Evolutionary conservation across 30 jellyfish, hydroid and myxozoan genomes (phyloP).

Genomic region (Clytia hemisphaerica): DNA sequence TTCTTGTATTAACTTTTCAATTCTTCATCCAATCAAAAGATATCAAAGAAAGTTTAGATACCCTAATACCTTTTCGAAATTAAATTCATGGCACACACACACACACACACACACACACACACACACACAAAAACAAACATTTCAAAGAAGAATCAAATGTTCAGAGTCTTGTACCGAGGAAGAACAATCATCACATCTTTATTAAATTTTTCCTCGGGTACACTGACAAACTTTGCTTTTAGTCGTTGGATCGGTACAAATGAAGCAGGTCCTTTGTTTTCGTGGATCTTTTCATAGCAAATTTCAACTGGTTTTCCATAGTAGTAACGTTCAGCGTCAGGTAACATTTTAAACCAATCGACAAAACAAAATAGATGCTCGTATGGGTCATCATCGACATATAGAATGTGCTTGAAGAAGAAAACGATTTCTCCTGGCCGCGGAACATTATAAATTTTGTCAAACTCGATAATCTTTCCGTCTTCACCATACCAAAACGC

Average conservation of each 20-base stretch:
- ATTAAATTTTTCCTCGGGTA: background rate
- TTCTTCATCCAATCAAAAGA: too few relatives aligned
- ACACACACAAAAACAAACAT: too few relatives aligned
- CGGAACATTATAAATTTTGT: too few relatives aligned
- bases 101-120: too few relatives aligned
- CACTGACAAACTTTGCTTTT: background rate
- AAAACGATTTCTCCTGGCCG: too few relatives aligned
- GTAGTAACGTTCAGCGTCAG: background rate
- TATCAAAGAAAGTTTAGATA: too few relatives aligned
- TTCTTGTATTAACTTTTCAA: too few relatives aligned
- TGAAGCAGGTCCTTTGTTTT: background rate
- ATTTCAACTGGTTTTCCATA: slow-evolving; percentile 13
- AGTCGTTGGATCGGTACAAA: slow-evolving; percentile 15
- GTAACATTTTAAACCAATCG: background rate
- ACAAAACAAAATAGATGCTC: background rate
- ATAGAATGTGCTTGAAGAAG: background rate
- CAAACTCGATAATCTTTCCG: too few relatives aligned
- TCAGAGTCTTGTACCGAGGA: background rate
- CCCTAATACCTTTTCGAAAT: too few relatives aligned
- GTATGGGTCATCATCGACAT: background rate
- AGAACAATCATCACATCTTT: slow-evolving; percentile 4
- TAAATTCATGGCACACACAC: too few relatives aligned
- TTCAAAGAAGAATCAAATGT: too few relatives aligned
- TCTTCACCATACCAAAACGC: too few relatives aligned
- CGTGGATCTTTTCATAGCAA: background rate